Base-by-base conservation (phyloP, 2,113 vertebrate genomes). In the Pavo muticus region DNA sequence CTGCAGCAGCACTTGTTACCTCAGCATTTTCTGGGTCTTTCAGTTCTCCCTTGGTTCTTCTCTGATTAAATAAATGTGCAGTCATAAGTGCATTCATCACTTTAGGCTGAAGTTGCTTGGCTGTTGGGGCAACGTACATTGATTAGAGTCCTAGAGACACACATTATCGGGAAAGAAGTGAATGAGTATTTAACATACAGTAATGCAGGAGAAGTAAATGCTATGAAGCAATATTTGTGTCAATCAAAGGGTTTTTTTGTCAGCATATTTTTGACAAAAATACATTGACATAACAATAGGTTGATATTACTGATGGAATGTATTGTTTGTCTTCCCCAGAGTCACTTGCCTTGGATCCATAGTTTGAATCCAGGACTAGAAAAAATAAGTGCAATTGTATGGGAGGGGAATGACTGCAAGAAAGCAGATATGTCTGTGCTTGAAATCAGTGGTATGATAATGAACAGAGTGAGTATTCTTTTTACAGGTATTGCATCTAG, bases 391-490 rank as follows among this genome's bases (percentile, higher is more conserved):
- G 99, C 99, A 91, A 99, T 99, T 52, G 99, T 99, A 47, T 99
- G 99, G 99, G 99, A 99, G 96, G 99, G 99, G 57, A 99, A 99
- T 81, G 99, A 99, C 67, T 99, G 99, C 71, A 99, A 99, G 98
- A 99, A 99, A 95, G 99, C 99, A 4, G 99, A 99, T 96, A 99
- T 99, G 99, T 99, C 99, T 54, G 99, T 99, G 10, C 98, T 99
- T 96, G 99, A 99, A 97, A 99, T 99, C 98, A 99, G 99, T 70
- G 99, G 99, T 40, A 99, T 99, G 98, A 99, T 99, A 81, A 99
- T 99, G 99, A 99, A 99, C 97, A 98, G 98, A 96, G 99, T 99
- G 87, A 99, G 98, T 96, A 96, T 92, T 91, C 44, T 37, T 57
- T 67, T 90, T 52, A 29, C 13, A 69, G 54, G 47, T 67, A 48